Percentiles rank a stretch among this genome's conserved stretches.
phyloP scores from a whole-genome alignment of 2,113 vertebrate species.

The Crotophaga sulcirostris region DNA sequence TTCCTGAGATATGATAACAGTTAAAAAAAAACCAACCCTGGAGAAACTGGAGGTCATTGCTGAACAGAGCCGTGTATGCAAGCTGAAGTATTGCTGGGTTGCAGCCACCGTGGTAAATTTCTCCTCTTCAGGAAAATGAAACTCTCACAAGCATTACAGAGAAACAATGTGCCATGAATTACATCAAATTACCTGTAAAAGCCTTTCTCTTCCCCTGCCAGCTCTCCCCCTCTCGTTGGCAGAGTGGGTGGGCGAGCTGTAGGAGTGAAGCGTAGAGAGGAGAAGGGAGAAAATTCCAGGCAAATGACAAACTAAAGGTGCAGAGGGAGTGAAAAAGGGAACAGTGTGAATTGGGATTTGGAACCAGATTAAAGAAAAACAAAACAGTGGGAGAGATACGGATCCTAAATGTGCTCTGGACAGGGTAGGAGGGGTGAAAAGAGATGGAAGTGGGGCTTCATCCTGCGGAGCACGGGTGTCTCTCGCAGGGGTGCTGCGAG shows the following conservation, averaged over 20 bases:
- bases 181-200: slow-evolving; percentile 69
- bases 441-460: neutral
- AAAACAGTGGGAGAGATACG: too few species aligned
- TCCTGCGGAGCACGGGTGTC: neutral
- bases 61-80: slow-evolving; percentile 3
- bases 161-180: slow-evolving; percentile 42
- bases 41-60: neutral
- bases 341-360: neutral
- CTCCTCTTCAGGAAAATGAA: neutral
- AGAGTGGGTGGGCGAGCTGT: slow-evolving; percentile 47
- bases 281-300: slow-evolving; percentile 31
- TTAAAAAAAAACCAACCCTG: neutral
- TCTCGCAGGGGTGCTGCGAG: neutral
- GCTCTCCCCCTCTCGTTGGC: slow-evolving; percentile 24
- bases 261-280: slow-evolving; percentile 47
- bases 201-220: slow-evolving; percentile 37
- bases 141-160: neutral
- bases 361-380: neutral
- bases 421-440: rapidly evolving
- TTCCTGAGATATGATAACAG: slow-evolving; percentile 18
- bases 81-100: neutral
- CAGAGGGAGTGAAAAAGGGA: neutral
- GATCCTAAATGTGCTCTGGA: neutral
- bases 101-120: neutral
- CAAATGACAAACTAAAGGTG: slow-evolving; percentile 42